Percentiles rank a stretch among this genome's conserved stretches.
These are phyloP conservation scores for Gallinago nigripennis DNA, from an alignment of 2,797 vertebrate species.

Conservation along the genomic window DNA sequence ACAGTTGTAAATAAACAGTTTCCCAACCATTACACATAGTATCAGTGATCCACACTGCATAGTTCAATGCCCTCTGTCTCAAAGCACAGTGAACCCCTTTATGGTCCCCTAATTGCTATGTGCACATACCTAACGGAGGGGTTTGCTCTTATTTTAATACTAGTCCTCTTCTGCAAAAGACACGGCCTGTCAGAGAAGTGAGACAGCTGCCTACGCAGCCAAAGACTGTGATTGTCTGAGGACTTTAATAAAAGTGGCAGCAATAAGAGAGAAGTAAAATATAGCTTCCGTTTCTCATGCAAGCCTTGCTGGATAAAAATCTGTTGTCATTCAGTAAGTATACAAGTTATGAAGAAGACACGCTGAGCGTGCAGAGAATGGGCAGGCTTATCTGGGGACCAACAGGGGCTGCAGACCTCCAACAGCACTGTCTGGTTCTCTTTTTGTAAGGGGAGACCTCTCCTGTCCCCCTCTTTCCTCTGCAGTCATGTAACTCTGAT, in stretches of 20 bases:
- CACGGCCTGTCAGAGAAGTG: not conserved
- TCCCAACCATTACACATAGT: not conserved
- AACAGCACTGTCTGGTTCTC: not conserved
- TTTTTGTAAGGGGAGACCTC: not conserved
- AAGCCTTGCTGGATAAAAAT: not conserved
- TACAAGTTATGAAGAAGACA: not conserved
- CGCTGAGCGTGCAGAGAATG: not conserved
- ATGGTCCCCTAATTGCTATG: not conserved
- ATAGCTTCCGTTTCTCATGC: not conserved
- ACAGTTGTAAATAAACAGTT: not conserved
- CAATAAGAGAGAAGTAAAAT: constrained; percentile 21
- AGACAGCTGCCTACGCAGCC: not conserved
- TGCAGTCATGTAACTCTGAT: not conserved
- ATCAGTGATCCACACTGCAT: not conserved
- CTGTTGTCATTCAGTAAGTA: not conserved
- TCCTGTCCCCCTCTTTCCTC: not conserved
- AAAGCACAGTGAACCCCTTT: not conserved
- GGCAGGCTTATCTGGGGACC: not conserved
- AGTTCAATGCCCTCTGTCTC: not conserved
- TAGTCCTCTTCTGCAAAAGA: not conserved
- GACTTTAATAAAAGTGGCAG: constrained; percentile 4
- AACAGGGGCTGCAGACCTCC: not conserved
- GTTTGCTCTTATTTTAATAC: not conserved
- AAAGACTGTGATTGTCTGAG: not conserved
- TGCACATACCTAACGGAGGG: not conserved